phyloP scores from a whole-genome alignment of 2,113 vertebrate species.

The Furnarius figulus region DNA sequence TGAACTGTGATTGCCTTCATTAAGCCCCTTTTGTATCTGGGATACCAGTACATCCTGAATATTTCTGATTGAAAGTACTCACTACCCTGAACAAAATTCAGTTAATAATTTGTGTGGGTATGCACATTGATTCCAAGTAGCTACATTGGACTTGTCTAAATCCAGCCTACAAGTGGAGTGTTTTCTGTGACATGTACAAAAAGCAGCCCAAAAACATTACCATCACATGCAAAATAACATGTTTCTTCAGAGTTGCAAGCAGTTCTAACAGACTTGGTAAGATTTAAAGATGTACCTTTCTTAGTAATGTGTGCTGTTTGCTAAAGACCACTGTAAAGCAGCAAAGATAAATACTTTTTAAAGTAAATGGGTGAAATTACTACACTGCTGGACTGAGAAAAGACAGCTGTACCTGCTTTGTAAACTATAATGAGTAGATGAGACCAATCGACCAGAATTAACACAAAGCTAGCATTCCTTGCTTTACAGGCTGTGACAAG shows the following conservation, averaged over 20 bases:
- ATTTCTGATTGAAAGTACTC: background rate
- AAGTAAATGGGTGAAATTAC: background rate
- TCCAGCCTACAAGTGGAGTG: background rate
- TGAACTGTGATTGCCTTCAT: slow-evolving; percentile 1
- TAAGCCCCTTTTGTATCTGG: slow-evolving; percentile 8
- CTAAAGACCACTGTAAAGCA: background rate
- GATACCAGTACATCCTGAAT: slow-evolving; percentile 12
- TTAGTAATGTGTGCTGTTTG: background rate
- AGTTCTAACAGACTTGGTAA: background rate
- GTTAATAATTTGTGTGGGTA: background rate
- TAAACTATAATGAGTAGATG: background rate
- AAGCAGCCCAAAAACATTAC: background rate
- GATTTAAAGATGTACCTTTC: background rate
- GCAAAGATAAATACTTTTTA: background rate
- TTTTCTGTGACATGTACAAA: background rate
- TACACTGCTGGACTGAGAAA: background rate
- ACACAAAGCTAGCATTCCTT: background rate
- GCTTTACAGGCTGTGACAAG: background rate
- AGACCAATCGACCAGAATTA: background rate
- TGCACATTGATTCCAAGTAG: background rate
- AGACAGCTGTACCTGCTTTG: background rate
- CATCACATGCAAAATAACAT: background rate
- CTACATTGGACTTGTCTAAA: background rate
- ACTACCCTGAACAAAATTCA: background rate
- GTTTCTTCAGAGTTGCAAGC: background rate